Conservation (phyloP, 2,888 invertebrate genomes). For the Xylocampa areola region DNA sequence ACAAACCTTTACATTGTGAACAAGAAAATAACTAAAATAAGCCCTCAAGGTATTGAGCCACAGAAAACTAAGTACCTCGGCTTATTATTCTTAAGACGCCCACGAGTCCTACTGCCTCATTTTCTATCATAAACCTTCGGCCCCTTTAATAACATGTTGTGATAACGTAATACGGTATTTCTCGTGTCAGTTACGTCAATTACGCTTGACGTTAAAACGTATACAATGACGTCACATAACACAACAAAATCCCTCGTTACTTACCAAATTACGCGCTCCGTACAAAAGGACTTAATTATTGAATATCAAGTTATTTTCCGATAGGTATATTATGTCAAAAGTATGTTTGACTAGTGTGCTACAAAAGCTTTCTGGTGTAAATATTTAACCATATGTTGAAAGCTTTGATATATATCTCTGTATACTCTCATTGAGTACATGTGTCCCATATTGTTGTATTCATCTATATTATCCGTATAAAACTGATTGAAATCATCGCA, state of each 20-base stretch:
- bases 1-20: no score
- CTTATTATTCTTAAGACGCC: conserved; percentile 17
- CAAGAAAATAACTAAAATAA: not conserved
- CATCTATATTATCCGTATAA: conserved; percentile 2
- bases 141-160: conserved; percentile 48
- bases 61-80: conserved; percentile 4
- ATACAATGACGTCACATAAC: conserved; percentile 51
- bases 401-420: conserved; percentile 17
- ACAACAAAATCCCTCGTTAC: conserved; percentile 51
- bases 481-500: conserved; percentile 38
- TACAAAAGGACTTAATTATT: conserved; percentile 38
- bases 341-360: conserved; percentile 8
- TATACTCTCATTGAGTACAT: conserved; percentile 22
- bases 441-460: conserved; percentile 10
- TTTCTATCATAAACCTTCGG: conserved; percentile 35
- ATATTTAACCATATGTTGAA: conserved; percentile 6
- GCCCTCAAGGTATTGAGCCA: conserved; percentile 24
- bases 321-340: conserved; percentile 1
- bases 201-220: conserved; percentile 63
- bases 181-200: conserved; percentile 64
- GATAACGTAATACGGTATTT: conserved; percentile 52
- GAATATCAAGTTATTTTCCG: conserved; percentile 13
- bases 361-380: conserved; percentile 15
- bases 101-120: conserved; percentile 33
- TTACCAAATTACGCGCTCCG: conserved; percentile 31